Base-by-base conservation (phyloP, 2,797 vertebrate species). In the Tapirus indicus region DNA sequence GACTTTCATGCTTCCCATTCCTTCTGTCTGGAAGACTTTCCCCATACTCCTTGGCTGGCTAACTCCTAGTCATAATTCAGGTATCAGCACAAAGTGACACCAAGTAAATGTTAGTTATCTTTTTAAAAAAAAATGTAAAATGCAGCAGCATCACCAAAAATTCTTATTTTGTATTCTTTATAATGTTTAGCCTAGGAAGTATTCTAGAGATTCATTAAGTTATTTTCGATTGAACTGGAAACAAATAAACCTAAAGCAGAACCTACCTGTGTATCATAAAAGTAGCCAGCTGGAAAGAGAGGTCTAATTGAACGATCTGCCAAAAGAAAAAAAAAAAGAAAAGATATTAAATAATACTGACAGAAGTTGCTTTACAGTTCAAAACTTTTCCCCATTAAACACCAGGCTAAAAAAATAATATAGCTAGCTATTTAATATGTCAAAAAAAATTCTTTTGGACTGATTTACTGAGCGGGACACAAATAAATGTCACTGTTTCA, bases 211-310 rank as follows among this genome's bases (percentile, higher is more conserved):
- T 62, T 64, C 47, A 71, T 62, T 88, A 47, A 60, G 25, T 93
- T 90, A n/a, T 5, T 68, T 95, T 47, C 83, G 44, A 88, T 21
- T 83, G 41, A 92, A 32, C 41, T 96, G 44, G 69, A 88, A 96
- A 92, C 27, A 89, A 95, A 92, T 56, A 93, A 93, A 85, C n/a
- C 38, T 91, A 91, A 88, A 95, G 38, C 3, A 9, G 8, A 96
- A 97, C 98, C 97, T 92, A 99, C 99, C 99, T 99, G 99, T 78
- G 99, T 99, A 98, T 99, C 99, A 96, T 99, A 99, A 94, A 99
- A 99, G 98, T 99, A 99, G 69, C 99, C 99, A 86, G 98, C 58
- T 74, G 99, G 99, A 97, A 99, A 99, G 66, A 99, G 99, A 0
- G 99, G 99, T 95, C 99, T 99, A 97, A 99, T 99, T 0, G 99